These are phyloP conservation scores for Rhizoglyphus robini DNA, from an alignment of 1,140 invertebrate species.

Conservation along the genomic window DNA sequence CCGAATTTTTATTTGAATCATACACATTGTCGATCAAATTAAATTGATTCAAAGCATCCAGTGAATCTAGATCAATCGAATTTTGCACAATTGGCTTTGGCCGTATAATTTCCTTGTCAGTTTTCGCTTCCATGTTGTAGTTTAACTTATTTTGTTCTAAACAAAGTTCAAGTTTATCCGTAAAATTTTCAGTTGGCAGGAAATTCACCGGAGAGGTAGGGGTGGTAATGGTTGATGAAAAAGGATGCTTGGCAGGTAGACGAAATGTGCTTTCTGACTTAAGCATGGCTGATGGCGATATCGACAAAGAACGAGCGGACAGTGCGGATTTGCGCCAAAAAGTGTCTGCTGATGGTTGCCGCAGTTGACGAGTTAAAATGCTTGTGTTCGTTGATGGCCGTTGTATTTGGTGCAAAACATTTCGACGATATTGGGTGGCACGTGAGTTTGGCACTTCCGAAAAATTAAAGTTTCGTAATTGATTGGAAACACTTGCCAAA, in stretches of 20 bases:
- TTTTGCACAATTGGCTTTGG: slow-evolving; percentile 5
- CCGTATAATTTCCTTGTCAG: neutral
- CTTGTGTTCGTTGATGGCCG: slow-evolving; percentile 8
- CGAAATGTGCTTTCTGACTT: neutral
- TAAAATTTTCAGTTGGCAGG: neutral
- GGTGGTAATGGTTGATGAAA: slow-evolving; percentile 37
- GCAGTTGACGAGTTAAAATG: neutral
- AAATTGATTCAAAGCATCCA: neutral
- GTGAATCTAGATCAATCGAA: slow-evolving; percentile 30
- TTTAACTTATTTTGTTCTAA: too few species aligned
- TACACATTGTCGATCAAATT: too few species aligned
- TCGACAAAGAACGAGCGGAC: neutral
- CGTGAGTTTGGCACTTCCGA: neutral
- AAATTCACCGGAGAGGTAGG: neutral
- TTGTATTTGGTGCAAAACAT: neutral
- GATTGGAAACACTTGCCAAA: neutral
- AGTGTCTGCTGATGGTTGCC: neutral
- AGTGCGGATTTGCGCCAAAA: slow-evolving; percentile 14
- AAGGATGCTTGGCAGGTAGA: neutral
- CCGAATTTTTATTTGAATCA: slow-evolving; percentile 1
- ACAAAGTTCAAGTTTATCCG: slow-evolving; percentile 58
- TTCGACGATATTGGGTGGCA: too few species aligned
- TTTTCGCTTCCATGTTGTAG: slow-evolving; percentile 27
- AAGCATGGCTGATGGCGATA: neutral
- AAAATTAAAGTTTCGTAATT: neutral